A percentile compares a stretch with the other conserved stretches of the same genome.
These are phyloP conservation scores for Melanotaenia boesemani DNA, from an alignment of 2,797 vertebrate genomes.

Conservation along the genomic window DNA sequence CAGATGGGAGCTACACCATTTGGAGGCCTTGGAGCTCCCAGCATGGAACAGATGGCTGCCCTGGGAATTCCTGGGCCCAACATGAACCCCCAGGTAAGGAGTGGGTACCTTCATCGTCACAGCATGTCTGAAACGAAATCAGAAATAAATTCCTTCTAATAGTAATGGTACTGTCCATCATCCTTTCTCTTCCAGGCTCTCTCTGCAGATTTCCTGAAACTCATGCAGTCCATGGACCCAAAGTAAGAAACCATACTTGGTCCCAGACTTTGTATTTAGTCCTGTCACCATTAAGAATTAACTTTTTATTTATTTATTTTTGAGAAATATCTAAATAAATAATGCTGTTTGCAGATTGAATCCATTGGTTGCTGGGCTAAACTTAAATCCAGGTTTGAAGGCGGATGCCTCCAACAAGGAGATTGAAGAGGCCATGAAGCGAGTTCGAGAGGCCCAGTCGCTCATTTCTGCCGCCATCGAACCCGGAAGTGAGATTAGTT, in stretches of 20 bases:
- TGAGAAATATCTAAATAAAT: constrained; percentile 23
- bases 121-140: not conserved
- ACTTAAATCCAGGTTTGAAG: constrained; percentile 91
- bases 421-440: constrained; percentile 99
- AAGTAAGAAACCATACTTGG: constrained; percentile 86
- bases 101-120: not conserved
- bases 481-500: constrained; percentile 87
- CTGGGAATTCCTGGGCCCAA: constrained; percentile 93
- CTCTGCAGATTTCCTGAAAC: constrained; percentile 96
- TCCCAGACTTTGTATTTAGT: not conserved
- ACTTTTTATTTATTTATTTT: not conserved
- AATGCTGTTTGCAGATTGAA: constrained; percentile 87
- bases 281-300: not conserved
- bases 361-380: constrained; percentile 92
- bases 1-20: constrained; percentile 95
- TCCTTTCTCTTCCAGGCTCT: constrained; percentile 83
- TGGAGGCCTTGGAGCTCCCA: constrained; percentile 92
- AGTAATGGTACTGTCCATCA: not conserved
- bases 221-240: constrained; percentile 98
- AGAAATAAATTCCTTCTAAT: fast-evolving
- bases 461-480: constrained; percentile 98
- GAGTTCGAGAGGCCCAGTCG: constrained; percentile 97
- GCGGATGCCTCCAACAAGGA: constrained; percentile 96
- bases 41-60: constrained; percentile 95
- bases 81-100: constrained; percentile 93